Evolutionary conservation across 92 coral and sea anemone genomes (phyloP).

Genomic region (Porites lobata): DNA sequence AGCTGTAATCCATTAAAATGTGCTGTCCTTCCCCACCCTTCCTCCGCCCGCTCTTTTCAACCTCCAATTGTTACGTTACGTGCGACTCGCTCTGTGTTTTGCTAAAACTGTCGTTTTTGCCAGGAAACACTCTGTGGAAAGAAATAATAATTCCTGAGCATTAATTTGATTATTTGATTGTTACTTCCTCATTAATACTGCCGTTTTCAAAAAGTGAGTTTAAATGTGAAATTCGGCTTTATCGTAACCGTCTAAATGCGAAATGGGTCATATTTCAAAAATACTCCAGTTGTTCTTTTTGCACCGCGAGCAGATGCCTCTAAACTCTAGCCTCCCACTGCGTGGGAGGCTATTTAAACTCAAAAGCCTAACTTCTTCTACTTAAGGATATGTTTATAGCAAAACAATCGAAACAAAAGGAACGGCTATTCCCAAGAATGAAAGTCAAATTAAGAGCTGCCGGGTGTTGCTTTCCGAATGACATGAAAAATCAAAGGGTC

Average conservation of each 20-base stretch:
- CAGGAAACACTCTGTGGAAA: too few species aligned
- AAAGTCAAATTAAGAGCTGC: not conserved
- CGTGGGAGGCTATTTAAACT: not conserved
- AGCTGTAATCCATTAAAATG: not conserved
- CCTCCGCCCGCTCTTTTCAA: too few species aligned
- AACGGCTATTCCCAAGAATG: not conserved
- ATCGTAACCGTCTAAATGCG: not conserved
- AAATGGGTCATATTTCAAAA: not conserved
- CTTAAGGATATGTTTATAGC: not conserved
- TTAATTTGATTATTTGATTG: not conserved
- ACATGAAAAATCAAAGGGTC: not conserved
- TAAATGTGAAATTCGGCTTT: slow-evolving; percentile 6
- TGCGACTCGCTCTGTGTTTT: too few species aligned
- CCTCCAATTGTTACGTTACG: too few species aligned
- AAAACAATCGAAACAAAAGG: too few species aligned
- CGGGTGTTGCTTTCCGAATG: not conserved
- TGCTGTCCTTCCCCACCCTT: not conserved
- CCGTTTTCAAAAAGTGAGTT: not conserved
- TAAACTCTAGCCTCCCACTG: not conserved
- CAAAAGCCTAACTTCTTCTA: not conserved
- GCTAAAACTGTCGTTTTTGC: too few species aligned
- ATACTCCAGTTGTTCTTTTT: not conserved
- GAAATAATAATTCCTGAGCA: too few species aligned
- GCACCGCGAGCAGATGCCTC: not conserved
- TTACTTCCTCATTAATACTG: not conserved